phyloP scores from a whole-genome alignment of 2,797 vertebrate species.

The Psittacula echo region DNA sequence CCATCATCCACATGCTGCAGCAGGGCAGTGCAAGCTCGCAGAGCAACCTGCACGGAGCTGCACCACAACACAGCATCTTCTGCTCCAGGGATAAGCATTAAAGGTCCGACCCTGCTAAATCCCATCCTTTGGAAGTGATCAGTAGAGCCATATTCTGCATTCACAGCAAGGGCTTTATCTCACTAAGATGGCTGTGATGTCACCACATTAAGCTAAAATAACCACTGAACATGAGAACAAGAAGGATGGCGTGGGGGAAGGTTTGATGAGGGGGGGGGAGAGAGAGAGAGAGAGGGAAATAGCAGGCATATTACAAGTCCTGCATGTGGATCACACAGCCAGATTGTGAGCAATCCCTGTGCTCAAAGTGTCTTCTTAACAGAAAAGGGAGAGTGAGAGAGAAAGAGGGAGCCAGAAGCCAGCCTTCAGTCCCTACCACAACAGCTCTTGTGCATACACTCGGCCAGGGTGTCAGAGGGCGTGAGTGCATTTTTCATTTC shows the following conservation, averaged over 20 bases:
- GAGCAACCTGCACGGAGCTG: neutral
- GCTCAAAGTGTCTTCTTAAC: constrained; percentile 82
- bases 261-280: constrained; percentile 23
- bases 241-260: constrained; percentile 62
- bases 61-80: neutral
- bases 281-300: constrained; percentile 68
- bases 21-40: neutral
- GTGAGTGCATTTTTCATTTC: constrained; percentile 75
- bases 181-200: constrained; percentile 79
- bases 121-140: neutral
- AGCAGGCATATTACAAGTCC: constrained; percentile 86
- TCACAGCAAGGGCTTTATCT: constrained; percentile 68
- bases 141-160: neutral
- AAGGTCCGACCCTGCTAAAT: neutral
- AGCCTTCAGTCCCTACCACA: constrained; percentile 44
- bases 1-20: neutral
- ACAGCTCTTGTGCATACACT: constrained; percentile 33
- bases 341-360: constrained; percentile 83
- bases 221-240: constrained; percentile 76
- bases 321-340: constrained; percentile 83
- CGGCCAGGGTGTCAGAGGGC: constrained; percentile 64
- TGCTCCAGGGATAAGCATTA: neutral
- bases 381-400: constrained; percentile 75
- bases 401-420: constrained; percentile 77
- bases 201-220: constrained; percentile 86